Evolutionary conservation across 1,140 invertebrate genomes (phyloP), one percentile per base, ranked within the genome.

Genomic region (Drosophila nannoptera): DNA sequence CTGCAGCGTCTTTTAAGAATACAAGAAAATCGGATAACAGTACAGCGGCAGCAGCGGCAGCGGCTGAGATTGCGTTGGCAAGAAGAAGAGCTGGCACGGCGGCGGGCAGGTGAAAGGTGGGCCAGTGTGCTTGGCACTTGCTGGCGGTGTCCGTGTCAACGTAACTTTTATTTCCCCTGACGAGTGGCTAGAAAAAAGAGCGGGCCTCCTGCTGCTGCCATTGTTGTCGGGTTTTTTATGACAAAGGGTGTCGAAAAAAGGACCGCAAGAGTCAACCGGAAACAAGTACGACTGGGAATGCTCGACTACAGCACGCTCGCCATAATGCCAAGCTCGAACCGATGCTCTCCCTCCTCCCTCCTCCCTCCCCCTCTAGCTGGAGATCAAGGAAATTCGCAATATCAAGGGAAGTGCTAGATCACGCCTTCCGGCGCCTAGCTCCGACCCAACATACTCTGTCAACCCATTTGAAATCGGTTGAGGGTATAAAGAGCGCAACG

Each of bases 151-250:
- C 80, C 69, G 76, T 83, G 80, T 83, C 80, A 83, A 84, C 80
- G 76, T 78, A 78, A 84, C 80, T 83, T 83, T 83, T 84, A 84
- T 84, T 83, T 84, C 75, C 80, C 80, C 73, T 62, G 75, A 70
- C 76, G 80, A 75, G 71, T 29, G 67, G 49, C 55, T 54, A 67
- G 56, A 48, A 77, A 77, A 71, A 62, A 53, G 38, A 48, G 36
- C 22, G 54, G 5, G 14, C 38, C 46, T 53, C 58, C 52, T 33
- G 12, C 61, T 38, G 53, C 42, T 40, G 42, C 65, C 63, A 84
- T 83, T 83, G 78, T 84, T 84, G 80, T 78, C 73, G 29, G 60
- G 62, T 73, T 76, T 78, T 83, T 78, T 84, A 83, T 83, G 76
- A 76, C 76, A 84, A 78, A 56, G 12, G 29, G 12, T n/a, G 11